Evolutionary conservation across 1,140 invertebrate species (phyloP).

Genomic region (Drosophila tristis): DNA sequence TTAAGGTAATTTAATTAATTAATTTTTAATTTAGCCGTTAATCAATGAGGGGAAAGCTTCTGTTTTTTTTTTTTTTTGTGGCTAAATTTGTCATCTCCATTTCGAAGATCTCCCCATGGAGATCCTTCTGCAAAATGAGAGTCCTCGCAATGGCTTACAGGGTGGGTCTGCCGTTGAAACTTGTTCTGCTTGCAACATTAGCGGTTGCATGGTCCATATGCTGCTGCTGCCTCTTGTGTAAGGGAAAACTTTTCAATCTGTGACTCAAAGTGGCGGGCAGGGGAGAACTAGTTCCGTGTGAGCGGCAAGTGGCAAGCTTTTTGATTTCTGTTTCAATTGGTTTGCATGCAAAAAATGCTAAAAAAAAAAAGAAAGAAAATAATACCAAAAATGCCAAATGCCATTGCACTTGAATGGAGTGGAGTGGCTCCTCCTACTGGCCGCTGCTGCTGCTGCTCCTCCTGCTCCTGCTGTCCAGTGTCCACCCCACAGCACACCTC

Average conservation of each 20-base stretch:
- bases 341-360: slow-evolving; percentile 27
- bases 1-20: too few species aligned
- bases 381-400: slow-evolving; percentile 25
- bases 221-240: background rate
- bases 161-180: slow-evolving; percentile 25
- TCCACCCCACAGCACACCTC: slow-evolving; percentile 38
- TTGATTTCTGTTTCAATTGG: slow-evolving; percentile 33
- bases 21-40: too few species aligned
- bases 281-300: too few species aligned
- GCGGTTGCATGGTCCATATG: slow-evolving; percentile 52
- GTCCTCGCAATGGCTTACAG: background rate
- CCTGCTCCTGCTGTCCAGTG: slow-evolving; percentile 7
- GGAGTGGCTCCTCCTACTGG: background rate
- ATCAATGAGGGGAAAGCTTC: too few species aligned
- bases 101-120: too few species aligned
- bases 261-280: slow-evolving; percentile 16
- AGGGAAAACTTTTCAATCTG: slow-evolving; percentile 19
- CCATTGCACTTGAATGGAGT: slow-evolving; percentile 68
- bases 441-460: background rate
- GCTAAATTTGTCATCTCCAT: too few species aligned
- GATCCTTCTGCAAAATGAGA: background rate
- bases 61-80: too few species aligned
- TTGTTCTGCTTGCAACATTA: slow-evolving; percentile 50
- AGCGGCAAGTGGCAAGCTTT: slow-evolving; percentile 18
- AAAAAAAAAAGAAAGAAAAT: background rate